Conservation (phyloP, 2,797 vertebrate species). For the Pangasius krempfi region DNA sequence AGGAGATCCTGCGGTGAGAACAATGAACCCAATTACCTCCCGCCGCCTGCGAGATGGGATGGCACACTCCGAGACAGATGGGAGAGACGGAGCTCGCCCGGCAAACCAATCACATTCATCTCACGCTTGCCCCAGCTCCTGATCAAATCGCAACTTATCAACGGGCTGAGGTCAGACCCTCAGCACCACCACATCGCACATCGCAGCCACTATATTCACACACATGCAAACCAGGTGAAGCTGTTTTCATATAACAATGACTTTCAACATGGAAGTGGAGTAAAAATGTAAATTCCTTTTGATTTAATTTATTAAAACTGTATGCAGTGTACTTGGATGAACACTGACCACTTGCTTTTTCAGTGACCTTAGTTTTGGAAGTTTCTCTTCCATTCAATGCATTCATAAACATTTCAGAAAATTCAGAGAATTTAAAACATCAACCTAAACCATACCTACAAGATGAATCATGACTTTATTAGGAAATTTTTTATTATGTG, state of each 20-base stretch:
- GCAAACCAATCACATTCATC: slow-evolving; percentile 86
- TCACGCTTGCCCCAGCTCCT: slow-evolving; percentile 66
- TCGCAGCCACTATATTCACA: slow-evolving; percentile 48
- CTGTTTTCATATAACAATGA: slow-evolving; percentile 5
- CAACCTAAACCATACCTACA: neutral
- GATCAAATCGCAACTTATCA: slow-evolving; percentile 79
- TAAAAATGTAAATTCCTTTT: neutral
- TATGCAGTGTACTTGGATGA: neutral
- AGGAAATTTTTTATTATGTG: neutral
- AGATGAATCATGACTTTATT: neutral
- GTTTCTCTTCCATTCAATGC: neutral
- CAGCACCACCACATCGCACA: slow-evolving; percentile 64
- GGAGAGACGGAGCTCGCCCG: slow-evolving; percentile 79
- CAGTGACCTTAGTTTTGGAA: neutral
- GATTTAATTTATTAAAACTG: neutral
- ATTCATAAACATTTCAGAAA: neutral
- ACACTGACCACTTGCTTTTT: neutral
- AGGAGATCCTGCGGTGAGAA: slow-evolving; percentile 83
- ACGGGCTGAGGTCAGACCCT: slow-evolving; percentile 74
- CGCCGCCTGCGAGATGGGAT: slow-evolving; percentile 83
- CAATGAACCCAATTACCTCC: slow-evolving; percentile 89
- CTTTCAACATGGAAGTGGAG: neutral
- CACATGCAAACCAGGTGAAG: slow-evolving; percentile 26
- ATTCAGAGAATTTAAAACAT: neutral
- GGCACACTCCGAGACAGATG: slow-evolving; percentile 86